Evolutionary conservation across 2,797 vertebrate genomes (phyloP).

Genomic region (Margarornis squamiger): DNA sequence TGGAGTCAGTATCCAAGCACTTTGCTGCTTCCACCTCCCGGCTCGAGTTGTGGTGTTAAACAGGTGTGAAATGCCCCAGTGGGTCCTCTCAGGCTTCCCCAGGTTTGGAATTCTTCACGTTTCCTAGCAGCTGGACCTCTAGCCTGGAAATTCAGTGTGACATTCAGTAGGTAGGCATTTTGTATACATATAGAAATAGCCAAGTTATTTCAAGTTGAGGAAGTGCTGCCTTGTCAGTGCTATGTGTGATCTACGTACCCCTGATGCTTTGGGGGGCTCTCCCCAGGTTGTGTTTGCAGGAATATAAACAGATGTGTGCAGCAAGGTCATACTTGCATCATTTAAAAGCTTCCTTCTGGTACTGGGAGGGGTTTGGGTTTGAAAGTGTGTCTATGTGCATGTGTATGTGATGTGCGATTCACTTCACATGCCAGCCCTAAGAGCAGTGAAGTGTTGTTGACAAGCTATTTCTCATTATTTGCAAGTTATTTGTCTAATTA

Average conservation of each 20-base stretch:
- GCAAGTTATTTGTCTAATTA: not conserved
- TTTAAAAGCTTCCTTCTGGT: not conserved
- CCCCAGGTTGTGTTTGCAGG: not conserved
- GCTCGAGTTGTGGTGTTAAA: not conserved
- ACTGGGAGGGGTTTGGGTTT: not conserved
- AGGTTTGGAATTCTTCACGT: not conserved
- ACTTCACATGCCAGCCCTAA: not conserved
- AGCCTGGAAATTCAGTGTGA: not conserved
- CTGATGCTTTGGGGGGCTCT: not conserved
- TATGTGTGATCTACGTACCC: too few species aligned
- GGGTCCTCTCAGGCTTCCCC: not conserved
- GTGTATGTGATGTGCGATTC: not conserved
- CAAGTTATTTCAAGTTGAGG: not conserved
- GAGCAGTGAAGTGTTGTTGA: not conserved
- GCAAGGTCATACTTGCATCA: accelerated
- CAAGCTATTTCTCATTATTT: not conserved
- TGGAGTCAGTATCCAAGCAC: accelerated
- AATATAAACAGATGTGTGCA: not conserved
- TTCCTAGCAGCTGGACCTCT: not conserved
- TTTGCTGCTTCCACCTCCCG: not conserved
- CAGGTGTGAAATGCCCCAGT: not conserved
- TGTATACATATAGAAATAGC: accelerated
- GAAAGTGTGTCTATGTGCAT: not conserved
- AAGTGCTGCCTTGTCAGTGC: not conserved
- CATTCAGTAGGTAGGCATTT: not conserved